These are phyloP conservation scores for Cyprinodon variegatus DNA, from an alignment of 2,113 vertebrate genomes.

Conservation along the genomic window DNA sequence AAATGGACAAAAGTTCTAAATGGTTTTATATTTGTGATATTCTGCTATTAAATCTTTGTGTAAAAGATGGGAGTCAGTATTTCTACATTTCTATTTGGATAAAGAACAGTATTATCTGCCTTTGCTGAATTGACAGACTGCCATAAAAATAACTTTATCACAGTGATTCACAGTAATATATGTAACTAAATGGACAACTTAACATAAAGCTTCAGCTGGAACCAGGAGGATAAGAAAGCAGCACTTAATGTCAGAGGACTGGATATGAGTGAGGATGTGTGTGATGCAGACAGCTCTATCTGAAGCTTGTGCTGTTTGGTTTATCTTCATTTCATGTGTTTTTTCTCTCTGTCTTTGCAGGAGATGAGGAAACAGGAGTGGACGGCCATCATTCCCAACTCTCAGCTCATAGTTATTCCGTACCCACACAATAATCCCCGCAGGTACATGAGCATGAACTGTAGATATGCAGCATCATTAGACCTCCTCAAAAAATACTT, in stretches of 20 bases:
- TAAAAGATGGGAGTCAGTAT: conserved; percentile 12
- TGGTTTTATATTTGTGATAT: not conserved
- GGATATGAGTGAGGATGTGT: conserved; percentile 26
- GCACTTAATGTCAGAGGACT: conserved; percentile 38
- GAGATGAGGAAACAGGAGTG: conserved; percentile 89
- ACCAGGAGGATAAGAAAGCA: conserved; percentile 5
- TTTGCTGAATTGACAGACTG: conserved; percentile 24
- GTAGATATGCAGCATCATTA: not conserved
- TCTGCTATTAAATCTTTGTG: not conserved
- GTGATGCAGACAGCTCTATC: conserved; percentile 5
- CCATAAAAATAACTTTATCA: conserved; percentile 4
- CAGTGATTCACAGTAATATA: not conserved
- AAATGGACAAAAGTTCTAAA: not conserved
- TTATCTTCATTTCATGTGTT: not conserved
- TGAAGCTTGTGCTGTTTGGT: not conserved
- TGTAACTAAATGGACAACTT: conserved; percentile 42
- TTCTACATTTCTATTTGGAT: conserved; percentile 23
- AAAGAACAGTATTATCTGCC: conserved; percentile 12
- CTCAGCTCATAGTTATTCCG: conserved; percentile 97
- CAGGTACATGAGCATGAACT: conserved; percentile 78
- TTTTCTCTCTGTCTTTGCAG: conserved; percentile 74
- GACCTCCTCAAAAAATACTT: too few relatives aligned
- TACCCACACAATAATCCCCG: conserved; percentile 89
- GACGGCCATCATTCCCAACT: conserved; percentile 98
- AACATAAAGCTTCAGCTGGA: conserved; percentile 56